phyloP scores from a whole-genome alignment of 64 coral and sea anemone genomes.

The Montipora capricornis region DNA sequence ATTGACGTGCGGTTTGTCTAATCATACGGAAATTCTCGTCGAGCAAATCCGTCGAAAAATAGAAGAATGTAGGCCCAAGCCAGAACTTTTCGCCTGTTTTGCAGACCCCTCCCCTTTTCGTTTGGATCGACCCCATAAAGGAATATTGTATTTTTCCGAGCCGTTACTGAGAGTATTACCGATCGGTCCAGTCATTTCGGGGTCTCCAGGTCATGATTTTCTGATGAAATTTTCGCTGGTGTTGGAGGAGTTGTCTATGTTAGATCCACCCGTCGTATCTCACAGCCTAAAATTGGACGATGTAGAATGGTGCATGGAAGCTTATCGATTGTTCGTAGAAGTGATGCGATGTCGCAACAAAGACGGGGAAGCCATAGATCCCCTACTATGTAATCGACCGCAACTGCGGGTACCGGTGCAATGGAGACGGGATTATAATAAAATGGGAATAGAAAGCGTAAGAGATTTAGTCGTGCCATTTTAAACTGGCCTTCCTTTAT shows the following conservation, averaged over 20 bases:
- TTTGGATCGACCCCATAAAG: neutral
- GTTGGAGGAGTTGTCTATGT: neutral
- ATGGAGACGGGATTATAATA: neutral
- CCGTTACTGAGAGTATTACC: neutral
- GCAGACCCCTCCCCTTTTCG: neutral
- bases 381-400: neutral
- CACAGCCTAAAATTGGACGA: neutral
- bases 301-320: constrained; percentile 2
- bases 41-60: neutral
- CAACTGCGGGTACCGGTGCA: neutral
- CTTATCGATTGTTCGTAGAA: neutral
- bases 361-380: neutral
- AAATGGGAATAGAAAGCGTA: neutral
- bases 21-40: neutral
- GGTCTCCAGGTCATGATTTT: neutral
- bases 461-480: neutral
- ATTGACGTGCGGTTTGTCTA: neutral
- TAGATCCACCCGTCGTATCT: neutral
- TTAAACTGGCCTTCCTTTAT: neutral
- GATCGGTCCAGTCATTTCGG: neutral
- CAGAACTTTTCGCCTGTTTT: neutral
- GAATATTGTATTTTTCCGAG: neutral
- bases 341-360: neutral
- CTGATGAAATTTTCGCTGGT: neutral
- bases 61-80: neutral